Conservation (phyloP, 2,797 vertebrate species). For the Gorsachius magnificus region DNA sequence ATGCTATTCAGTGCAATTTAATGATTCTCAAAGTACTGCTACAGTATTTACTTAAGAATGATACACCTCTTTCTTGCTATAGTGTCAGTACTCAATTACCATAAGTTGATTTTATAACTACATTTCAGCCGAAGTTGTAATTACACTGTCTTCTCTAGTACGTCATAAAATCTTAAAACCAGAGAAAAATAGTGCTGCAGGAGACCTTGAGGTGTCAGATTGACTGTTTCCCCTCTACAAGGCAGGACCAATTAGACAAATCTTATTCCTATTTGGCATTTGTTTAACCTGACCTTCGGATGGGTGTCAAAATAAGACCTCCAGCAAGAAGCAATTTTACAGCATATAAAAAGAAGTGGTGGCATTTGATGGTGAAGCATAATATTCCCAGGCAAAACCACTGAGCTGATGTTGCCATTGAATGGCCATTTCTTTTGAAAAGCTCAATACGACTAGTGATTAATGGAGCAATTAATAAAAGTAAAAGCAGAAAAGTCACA, state of each 20-base stretch:
- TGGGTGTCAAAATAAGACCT: conserved; percentile 19
- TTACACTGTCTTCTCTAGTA: conserved; percentile 46
- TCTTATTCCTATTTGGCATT: conserved; percentile 18
- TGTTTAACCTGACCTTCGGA: conserved; percentile 47
- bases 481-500: not conserved
- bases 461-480: not conserved
- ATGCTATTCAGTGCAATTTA: not conserved
- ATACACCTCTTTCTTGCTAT: conserved; percentile 29
- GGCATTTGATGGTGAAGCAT: not conserved
- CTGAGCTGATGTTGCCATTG: not conserved
- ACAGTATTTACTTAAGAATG: conserved; percentile 16
- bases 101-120: conserved; percentile 33
- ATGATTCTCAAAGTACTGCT: not conserved
- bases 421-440: not conserved
- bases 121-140: not conserved
- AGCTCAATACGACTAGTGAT: not conserved
- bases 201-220: conserved; percentile 29
- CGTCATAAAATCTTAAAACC: conserved; percentile 11
- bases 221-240: not conserved
- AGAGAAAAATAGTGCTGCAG: not conserved
- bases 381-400: not conserved
- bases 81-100: conserved; percentile 27
- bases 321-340: not conserved
- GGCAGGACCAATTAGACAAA: conserved; percentile 15
- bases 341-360: not conserved